Percentiles rank a stretch among this genome's conserved stretches.
Evolutionary conservation across 2,113 vertebrate genomes (phyloP).

Genomic region (Peromyscus californicus): DNA sequence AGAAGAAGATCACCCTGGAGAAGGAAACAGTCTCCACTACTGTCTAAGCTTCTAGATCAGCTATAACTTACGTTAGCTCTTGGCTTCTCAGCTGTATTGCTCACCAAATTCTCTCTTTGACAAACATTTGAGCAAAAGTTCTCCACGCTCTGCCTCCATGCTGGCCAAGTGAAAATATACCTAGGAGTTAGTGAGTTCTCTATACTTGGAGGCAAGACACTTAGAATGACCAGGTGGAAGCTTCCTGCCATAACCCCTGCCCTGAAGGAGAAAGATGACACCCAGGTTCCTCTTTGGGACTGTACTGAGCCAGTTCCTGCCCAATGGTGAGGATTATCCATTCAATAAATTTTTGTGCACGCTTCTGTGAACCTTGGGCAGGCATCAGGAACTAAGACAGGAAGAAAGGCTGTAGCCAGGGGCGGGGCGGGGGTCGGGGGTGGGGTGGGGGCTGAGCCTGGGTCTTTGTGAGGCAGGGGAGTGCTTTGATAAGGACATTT

Average conservation of each 20-base stretch:
- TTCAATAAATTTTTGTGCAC: neutral
- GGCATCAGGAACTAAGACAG: neutral
- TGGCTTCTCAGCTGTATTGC: neutral
- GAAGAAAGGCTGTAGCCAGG: neutral
- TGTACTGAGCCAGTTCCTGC: neutral
- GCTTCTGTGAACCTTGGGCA: neutral
- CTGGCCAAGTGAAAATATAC: neutral
- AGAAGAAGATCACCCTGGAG: neutral
- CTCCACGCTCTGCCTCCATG: neutral
- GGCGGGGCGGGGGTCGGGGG: no score
- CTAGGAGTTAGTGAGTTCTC: neutral
- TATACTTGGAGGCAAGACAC: neutral
- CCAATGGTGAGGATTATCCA: neutral
- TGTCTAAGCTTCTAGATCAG: neutral
- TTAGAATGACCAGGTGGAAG: slow-evolving; percentile 1
- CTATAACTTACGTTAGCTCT: neutral
- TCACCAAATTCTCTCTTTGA: neutral
- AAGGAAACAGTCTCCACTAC: no score
- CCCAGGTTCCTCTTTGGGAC: neutral
- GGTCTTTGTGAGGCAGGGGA: neutral
- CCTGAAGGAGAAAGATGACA: neutral
- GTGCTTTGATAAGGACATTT: neutral
- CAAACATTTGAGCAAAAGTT: slow-evolving; percentile 8
- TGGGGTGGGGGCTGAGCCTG: no score
- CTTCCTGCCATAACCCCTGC: neutral